Evolutionary conservation across 2,888 invertebrate species (phyloP), one percentile per base, ranked within the genome.

Genomic region (Timandra comae): DNA sequence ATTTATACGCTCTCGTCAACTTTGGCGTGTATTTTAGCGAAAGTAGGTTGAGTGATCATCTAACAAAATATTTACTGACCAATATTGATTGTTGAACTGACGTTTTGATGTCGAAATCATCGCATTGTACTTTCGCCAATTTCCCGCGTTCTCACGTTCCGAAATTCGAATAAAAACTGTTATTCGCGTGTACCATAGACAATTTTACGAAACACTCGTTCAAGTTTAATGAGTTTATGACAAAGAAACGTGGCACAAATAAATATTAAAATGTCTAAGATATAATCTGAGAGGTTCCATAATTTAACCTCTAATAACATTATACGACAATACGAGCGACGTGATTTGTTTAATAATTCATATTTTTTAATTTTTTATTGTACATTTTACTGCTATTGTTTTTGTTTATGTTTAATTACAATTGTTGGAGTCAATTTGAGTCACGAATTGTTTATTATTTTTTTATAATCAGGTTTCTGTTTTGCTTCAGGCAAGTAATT

Each of bases 231-330:
- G 70, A 75, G 74, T 69, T n/a, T 75, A 75, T 77, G 77, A 75
- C 66, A 69, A 67, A 64, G 63, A 49, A 59, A 82, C 82, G 82
- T 82, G 82, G 79, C 77, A 62, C 53, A 75, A 77, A 79, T 79
- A 74, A 60, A 64, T 65, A 60, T 61, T 46, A 63, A 60, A 63
- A 68, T 60, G 59, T 61, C 56, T 56, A 44, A 72, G 81, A 84
- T 82, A 68, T 69, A 67, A 68, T 79, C 80, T 72, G 67, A 52
- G 58, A 65, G 61, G 63, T 66, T 58, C 72, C 72, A 75, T 78
- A 70, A 63, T 63, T 61, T 58, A 51, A 57, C 51, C 63, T 61
- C 53, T 69, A 70, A 73, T 52, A 46, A 70, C 58, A 63, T 64
- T 57, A 69, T 6, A 81, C 78, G 74, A 77, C 77, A 76, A 77